Evolutionary conservation across 2,797 vertebrate genomes (phyloP), one percentile per base, ranked within the genome.

Genomic region (Hemibagrus guttatus): DNA sequence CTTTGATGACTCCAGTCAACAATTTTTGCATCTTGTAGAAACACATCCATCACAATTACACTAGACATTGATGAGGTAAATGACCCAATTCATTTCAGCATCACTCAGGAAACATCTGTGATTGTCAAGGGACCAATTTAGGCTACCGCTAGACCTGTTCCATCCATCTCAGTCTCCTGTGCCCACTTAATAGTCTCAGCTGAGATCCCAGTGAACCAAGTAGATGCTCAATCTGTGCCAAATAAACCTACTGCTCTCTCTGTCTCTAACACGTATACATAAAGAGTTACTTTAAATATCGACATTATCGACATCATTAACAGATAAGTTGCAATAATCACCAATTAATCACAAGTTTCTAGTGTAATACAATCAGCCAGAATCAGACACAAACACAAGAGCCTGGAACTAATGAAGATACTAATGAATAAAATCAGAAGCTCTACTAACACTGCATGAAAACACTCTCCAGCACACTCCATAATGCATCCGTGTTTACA

Each of bases 121-220:
- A 90, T 72, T 88, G 79, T 84, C 90, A 84, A 46, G 91, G 90
- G 91, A 91, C 91, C 88, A 91, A 90, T 91, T 90, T 91, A 91
- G 87, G 87, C 84, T 88, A 91, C 76, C 83, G 84, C 86, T 87
- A 91, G 80, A 88, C 87, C 86, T 90, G 89, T 90, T 91, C 88
- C 87, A 89, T 89, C 89, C 86, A 89, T 89, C 90, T 89, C 85
- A 84, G 90, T 90, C 91, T 89, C 91, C 80, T 74, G 91, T 91
- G 91, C 87, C 88, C 89, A 91, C 87, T 91, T 91, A 91, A 79
- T 88, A 87, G 83, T 84, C 85, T 89, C 84, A 87, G 88, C 84
- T 79, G 86, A 89, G 85, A 84, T 88, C 87, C 83, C 82, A 88
- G 59, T 87, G 87, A 89, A 89, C 49, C 84, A 88, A 79, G 88